A percentile compares a stretch with the other conserved stretches of the same genome.
Evolutionary conservation across 1,140 invertebrate genomes (phyloP).

Genomic region (Copidosoma floridanum): DNA sequence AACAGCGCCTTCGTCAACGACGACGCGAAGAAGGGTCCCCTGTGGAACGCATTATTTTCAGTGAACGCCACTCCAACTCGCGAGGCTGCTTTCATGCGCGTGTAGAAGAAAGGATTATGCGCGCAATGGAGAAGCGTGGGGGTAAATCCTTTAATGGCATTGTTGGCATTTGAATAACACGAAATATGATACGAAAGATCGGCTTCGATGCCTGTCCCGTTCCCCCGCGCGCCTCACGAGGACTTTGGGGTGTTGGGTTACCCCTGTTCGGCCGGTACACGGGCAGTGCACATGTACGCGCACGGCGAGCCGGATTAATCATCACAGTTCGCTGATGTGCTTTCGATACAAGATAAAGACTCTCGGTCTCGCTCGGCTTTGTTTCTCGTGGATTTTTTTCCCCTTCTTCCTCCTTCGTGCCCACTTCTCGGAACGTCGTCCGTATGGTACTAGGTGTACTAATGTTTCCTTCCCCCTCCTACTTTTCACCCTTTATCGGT

Average conservation of each 20-base stretch:
- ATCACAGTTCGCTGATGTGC: neutral
- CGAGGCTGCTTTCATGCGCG: neutral
- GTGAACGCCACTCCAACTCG: too few species aligned
- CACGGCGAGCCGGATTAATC: conserved; percentile 10
- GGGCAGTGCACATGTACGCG: neutral
- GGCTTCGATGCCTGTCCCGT: conserved; percentile 7
- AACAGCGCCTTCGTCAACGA: too few species aligned
- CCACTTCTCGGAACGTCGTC: too few species aligned
- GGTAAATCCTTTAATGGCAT: conserved; percentile 56
- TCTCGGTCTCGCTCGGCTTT: neutral
- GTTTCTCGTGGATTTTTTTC: conserved; percentile 1
- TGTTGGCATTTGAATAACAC: conserved; percentile 58
- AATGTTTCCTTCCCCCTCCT: too few species aligned
- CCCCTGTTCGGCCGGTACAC: neutral
- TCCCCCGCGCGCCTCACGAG: too few species aligned
- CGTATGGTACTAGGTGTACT: too few species aligned
- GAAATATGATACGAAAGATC: conserved; percentile 56
- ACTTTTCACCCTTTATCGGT: too few species aligned
- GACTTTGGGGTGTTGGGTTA: conserved; percentile 35
- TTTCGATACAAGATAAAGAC: conserved; percentile 18
- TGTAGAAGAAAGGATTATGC: conserved; percentile 5
- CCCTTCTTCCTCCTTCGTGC: neutral
- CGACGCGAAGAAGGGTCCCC: too few species aligned
- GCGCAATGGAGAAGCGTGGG: conserved; percentile 12
- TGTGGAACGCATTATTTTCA: too few species aligned